These are phyloP conservation scores for Phthorimaea operculella DNA, from an alignment of 1,140 invertebrate species.

Conservation along the genomic window DNA sequence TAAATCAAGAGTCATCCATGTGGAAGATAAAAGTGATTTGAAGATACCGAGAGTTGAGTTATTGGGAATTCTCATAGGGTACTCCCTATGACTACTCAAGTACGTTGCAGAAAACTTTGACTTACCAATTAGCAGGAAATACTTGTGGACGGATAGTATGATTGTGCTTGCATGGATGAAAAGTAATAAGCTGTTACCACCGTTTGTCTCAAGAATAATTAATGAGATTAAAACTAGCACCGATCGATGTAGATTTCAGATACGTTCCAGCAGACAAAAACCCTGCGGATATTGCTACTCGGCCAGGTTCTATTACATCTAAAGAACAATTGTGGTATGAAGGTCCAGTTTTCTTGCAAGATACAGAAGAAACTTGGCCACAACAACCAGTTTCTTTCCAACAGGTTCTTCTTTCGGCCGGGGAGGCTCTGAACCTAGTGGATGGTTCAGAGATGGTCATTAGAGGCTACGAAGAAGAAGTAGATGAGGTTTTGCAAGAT, in stretches of 20 bases:
- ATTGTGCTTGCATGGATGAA: constrained; percentile 7
- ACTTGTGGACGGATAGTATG: constrained; percentile 10
- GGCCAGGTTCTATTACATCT: not conserved
- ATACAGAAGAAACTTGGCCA: not conserved
- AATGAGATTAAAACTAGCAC: constrained; percentile 5
- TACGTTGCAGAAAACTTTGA: not conserved
- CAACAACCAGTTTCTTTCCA: too few species aligned
- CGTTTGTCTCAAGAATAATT: constrained; percentile 6
- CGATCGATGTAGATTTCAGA: not conserved
- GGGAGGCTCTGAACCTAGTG: constrained; percentile 2
- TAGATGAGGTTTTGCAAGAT: not conserved
- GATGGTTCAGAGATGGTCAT: constrained; percentile 6
- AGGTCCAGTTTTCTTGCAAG: not conserved
- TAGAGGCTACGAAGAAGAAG: constrained; percentile 3
- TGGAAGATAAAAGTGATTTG: constrained; percentile 6
- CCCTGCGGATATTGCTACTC: constrained; percentile 9
- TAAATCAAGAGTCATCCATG: constrained; percentile 4
- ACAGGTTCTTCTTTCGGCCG: not conserved
- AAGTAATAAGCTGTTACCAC: constrained; percentile 5
- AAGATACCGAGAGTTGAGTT: constrained; percentile 9
- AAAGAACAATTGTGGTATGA: constrained; percentile 6
- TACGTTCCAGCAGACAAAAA: constrained; percentile 1
- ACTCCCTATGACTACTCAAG: constrained; percentile 8
- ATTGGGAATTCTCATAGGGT: constrained; percentile 2
- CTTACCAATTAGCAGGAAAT: not conserved